Conservation (phyloP, 2,797 vertebrate species). For the Hippoglossus hippoglossus region DNA sequence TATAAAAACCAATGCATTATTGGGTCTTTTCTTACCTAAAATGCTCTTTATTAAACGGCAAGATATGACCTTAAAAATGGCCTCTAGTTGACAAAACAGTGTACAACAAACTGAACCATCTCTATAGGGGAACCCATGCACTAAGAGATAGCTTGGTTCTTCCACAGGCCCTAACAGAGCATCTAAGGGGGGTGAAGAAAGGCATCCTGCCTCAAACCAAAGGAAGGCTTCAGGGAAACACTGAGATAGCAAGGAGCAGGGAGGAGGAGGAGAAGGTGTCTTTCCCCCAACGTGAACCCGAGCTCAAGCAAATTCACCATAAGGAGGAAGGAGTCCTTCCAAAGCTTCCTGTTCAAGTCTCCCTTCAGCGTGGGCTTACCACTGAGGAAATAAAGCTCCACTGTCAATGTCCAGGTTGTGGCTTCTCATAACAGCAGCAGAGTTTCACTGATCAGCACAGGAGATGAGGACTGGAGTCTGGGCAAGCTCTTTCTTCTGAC, state of each 20-base stretch:
- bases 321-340: conserved; percentile 54
- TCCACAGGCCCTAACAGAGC: conserved; percentile 80
- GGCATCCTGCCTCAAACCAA: conserved; percentile 69
- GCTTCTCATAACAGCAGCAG: conserved; percentile 52
- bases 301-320: conserved; percentile 68
- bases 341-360: conserved; percentile 78
- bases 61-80: conserved; percentile 82
- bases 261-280: conserved; percentile 40
- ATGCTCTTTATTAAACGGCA: conserved; percentile 69
- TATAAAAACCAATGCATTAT: conserved; percentile 66
- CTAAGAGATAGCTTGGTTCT: conserved; percentile 80
- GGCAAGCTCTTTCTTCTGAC: conserved; percentile 95
- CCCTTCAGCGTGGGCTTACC: conserved; percentile 85
- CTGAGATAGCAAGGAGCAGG: conserved; percentile 67
- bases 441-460: conserved; percentile 98
- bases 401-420: conserved; percentile 71
- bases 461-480: conserved; percentile 97
- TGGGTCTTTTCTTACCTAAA: conserved; percentile 52
- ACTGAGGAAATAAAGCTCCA: conserved; percentile 88
- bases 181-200: conserved; percentile 61
- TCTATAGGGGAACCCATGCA: conserved; percentile 81
- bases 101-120: conserved; percentile 64
- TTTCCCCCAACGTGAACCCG: conserved; percentile 51
- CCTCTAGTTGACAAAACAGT: conserved; percentile 79
- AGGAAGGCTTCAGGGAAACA: conserved; percentile 72